Percentiles rank a stretch among this genome's conserved stretches.
Evolutionary conservation across 2,797 vertebrate genomes (phyloP).

Genomic region (Rhinella marina): DNA sequence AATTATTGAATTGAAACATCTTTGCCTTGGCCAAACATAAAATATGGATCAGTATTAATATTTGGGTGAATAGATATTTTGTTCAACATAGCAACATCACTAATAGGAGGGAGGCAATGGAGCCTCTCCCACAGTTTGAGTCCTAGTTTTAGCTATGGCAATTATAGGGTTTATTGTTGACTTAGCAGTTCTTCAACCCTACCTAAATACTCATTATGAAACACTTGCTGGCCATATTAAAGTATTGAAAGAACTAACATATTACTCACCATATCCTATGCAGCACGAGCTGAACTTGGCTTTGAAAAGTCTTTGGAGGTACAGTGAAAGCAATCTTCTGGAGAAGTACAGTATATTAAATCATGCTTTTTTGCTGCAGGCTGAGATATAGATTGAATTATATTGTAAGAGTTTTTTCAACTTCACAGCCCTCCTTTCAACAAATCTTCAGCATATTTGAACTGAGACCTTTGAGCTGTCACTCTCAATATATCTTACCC

Average conservation of each 20-base stretch:
- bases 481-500: constrained; percentile 11
- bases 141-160: background rate
- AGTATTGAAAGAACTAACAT: background rate
- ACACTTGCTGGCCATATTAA: background rate
- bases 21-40: no score
- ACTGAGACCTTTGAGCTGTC: constrained; percentile 25
- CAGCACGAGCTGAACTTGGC: background rate
- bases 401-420: constrained; percentile 15
- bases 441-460: constrained; percentile 27
- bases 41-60: no score
- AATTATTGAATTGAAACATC: no score
- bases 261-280: background rate
- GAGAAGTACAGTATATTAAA: constrained; percentile 17
- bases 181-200: background rate
- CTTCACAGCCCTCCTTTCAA: constrained; percentile 19
- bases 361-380: constrained; percentile 20
- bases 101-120: background rate
- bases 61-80: no score
- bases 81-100: background rate
- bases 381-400: constrained; percentile 16
- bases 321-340: background rate
- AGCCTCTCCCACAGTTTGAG: background rate
- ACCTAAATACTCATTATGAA: background rate
- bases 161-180: background rate
- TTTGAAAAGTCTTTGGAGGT: constrained; percentile 5